These are phyloP conservation scores for Torymus tubicola DNA, from an alignment of 2,888 invertebrate species.

Conservation along the genomic window DNA sequence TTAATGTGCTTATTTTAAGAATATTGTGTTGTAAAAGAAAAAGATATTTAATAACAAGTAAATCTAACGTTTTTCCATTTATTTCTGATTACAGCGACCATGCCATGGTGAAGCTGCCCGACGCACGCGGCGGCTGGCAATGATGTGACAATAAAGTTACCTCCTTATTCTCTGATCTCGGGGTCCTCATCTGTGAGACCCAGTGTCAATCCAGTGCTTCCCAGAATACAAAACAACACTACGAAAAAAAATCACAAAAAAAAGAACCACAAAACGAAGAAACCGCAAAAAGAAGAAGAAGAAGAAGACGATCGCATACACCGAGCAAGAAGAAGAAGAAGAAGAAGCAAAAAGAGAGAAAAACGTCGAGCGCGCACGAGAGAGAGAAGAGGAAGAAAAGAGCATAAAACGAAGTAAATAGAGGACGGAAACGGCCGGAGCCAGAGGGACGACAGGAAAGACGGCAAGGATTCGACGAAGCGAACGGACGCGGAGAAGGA, in stretches of 20 bases:
- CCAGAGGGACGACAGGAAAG: conserved; percentile 1
- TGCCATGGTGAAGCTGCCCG: conserved; percentile 72
- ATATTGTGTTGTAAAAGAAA: too few species aligned
- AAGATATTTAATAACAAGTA: too few species aligned
- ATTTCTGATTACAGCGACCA: conserved; percentile 69
- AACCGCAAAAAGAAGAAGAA: conserved; percentile 50
- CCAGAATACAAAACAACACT: conserved; percentile 61
- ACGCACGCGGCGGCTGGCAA: conserved; percentile 69
- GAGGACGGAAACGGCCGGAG: conserved; percentile 9
- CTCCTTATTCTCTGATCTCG: conserved; percentile 68
- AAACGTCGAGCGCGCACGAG: conserved; percentile 11
- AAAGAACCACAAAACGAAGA: conserved; percentile 6
- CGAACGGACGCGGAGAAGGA: conserved; percentile 48
- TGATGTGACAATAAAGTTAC: conserved; percentile 76
- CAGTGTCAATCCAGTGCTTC: conserved; percentile 73
- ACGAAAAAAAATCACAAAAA: conserved; percentile 49
- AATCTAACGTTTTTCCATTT: too few species aligned
- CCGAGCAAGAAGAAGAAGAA: conserved; percentile 23
- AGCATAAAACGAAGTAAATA: conserved; percentile 22
- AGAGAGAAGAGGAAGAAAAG: background rate
- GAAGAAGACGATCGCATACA: conserved; percentile 30
- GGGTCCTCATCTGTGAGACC: conserved; percentile 67
- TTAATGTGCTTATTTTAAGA: too few species aligned
- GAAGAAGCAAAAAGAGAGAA: conserved; percentile 41
- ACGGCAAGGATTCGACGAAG: conserved; percentile 34